A percentile compares a stretch with the other conserved stretches of the same genome.
These are phyloP conservation scores for Chelonia mydas DNA, from an alignment of 2,797 vertebrate genomes.

Conservation along the genomic window DNA sequence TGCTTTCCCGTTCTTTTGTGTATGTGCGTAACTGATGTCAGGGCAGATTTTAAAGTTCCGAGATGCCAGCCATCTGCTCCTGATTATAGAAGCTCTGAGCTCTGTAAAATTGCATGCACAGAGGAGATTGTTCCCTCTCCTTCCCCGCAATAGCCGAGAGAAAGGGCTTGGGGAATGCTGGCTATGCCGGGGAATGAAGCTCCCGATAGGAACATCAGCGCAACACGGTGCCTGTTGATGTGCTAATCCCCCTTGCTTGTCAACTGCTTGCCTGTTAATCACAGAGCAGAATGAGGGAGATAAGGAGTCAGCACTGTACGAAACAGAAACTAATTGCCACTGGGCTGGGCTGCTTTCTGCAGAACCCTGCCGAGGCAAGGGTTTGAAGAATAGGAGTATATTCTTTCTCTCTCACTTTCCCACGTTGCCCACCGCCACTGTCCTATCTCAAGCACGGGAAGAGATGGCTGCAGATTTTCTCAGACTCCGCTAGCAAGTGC, in stretches of 20 bases:
- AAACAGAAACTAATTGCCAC: not conserved
- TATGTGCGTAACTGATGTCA: constrained; percentile 73
- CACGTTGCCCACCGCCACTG: not conserved
- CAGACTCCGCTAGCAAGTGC: not conserved
- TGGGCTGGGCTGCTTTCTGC: not conserved
- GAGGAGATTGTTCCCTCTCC: not conserved
- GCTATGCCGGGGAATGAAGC: not conserved
- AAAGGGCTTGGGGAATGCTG: not conserved
- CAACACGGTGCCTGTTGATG: not conserved
- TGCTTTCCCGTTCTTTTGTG: constrained; percentile 35
- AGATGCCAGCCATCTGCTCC: constrained; percentile 75
- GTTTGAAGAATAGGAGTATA: not conserved
- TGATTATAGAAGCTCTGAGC: constrained; percentile 77
- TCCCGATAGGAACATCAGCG: accelerated
- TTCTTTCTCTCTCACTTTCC: not conserved
- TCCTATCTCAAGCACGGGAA: not conserved
- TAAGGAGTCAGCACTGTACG: not conserved
- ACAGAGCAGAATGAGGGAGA: not conserved
- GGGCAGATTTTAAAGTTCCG: constrained; percentile 73
- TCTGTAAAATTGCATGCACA: constrained; percentile 60
- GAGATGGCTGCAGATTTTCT: not conserved
- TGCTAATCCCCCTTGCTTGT: not conserved
- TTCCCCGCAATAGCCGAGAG: not conserved
- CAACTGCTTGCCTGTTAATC: not conserved
- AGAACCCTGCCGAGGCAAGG: not conserved